Evolutionary conservation across 92 coral and sea anemone genomes (phyloP), one percentile per base, ranked within the genome.

Genomic region (Pocillopora meandrina): DNA sequence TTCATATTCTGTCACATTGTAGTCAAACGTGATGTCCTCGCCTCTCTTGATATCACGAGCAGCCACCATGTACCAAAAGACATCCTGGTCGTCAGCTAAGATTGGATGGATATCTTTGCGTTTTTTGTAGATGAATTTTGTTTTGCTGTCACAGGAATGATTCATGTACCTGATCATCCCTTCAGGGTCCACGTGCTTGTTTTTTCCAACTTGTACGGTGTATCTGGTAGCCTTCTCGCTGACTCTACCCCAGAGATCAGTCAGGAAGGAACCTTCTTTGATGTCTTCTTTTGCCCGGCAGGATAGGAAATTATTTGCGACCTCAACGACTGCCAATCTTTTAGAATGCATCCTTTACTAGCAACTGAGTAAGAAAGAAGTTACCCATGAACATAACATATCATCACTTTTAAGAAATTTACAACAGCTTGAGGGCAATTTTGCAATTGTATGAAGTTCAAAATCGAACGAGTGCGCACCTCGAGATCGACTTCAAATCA

Each of bases 191-290:
- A 80, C 19, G 34, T 80, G 86, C 35, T 81, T 74, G 55, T 87
- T 67, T 10, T 8, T 26, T 61, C 74, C 81, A 47, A 86, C 64
- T 60, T 86, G 90, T 17, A 59, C 74, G 17, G 85, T 33, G 19
- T 81, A 60, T 12, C 36, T 11, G 14, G 70, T 63, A 16, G 79
- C 69, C 6, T 64, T 17, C 7, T 84, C 16, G 16, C 9, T 2
- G 17, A 87, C 59, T 16, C 55, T 20, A 0, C 90, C 90, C 86
- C 86, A 87, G 18, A 72, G n/a, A 31, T 87, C 90, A 10, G 86
- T 69, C 47, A 87, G 26, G 56, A 87, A 87, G 10, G 86, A 26
- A 6, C 90, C 90, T 21, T 23, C 33, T 7, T 60, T 47, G 20
- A 87, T 72, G 42, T 72, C 71, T 57, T 80, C 47, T 12, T 63